Conservation (phyloP, 92 coral and sea anemone species). For the Actinernus sp. region DNA sequence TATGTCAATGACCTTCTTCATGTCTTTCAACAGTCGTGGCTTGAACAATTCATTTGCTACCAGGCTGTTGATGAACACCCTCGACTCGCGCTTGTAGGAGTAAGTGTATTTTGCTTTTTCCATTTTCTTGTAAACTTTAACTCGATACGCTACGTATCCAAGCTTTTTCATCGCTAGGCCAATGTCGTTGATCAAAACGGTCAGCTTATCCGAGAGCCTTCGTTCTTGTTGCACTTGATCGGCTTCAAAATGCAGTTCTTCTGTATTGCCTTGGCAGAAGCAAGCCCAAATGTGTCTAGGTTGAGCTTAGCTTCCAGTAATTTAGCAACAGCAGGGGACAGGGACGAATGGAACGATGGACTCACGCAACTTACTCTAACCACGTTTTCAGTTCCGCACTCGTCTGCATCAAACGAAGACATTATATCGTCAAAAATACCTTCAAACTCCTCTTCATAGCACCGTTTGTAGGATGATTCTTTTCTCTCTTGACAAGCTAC, state of each 20-base stretch:
- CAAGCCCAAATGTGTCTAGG: too few species aligned
- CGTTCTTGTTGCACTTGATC: conserved; percentile 2
- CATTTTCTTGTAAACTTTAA: conserved; percentile 31
- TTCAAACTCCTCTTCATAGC: too few species aligned
- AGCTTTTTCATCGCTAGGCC: conserved; percentile 20
- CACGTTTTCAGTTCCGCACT: conserved; percentile 5
- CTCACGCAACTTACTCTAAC: conserved; percentile 11
- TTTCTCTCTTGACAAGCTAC: conserved; percentile 14
- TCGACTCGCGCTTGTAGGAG: too few species aligned
- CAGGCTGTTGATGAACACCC: too few species aligned
- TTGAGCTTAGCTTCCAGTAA: conserved; percentile 15
- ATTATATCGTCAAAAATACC: not conserved
- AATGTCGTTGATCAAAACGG: conserved; percentile 39
- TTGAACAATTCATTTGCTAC: too few species aligned
- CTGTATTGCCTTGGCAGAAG: not conserved
- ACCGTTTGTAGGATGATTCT: conserved; percentile 13
- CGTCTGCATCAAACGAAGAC: conserved; percentile 4
- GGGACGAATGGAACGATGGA: conserved; percentile 2
- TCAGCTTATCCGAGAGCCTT: conserved; percentile 40
- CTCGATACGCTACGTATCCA: conserved; percentile 14
- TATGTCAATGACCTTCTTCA: too few species aligned
- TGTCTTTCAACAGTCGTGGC: too few species aligned
- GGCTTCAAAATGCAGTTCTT: conserved; percentile 1
- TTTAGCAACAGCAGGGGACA: conserved; percentile 13
- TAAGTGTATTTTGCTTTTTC: too few species aligned